Evolutionary conservation across 2,113 vertebrate genomes (phyloP), one percentile per base, ranked within the genome.

Genomic region (Hydropotes inermis): DNA sequence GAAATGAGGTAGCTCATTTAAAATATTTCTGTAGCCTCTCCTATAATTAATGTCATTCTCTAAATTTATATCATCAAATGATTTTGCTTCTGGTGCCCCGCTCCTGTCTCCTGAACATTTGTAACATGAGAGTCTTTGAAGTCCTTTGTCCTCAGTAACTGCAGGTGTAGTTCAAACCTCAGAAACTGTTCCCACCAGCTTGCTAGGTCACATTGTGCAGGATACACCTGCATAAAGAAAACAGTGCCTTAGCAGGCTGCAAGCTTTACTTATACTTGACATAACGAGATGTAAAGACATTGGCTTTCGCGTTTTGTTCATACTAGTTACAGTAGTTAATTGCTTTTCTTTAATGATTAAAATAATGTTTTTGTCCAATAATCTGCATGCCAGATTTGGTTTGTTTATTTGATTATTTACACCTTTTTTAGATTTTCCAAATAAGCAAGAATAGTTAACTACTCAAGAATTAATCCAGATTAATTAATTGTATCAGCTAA

Each of bases 291-390:
- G 64, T 16, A 47, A 85, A 6, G 43, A 11, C n/a, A 14, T 0
- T 0, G 10, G 8, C 30, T 17, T 55, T 61, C 0, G 0, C 39
- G 6, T 21, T 45, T 30, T 23, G 21, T 16, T 61, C 3, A 3
- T 36, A 81, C 33, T 88, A 33, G 1, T 30, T 84, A 6, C 23
- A 45, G 10, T 67, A 90, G 17, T 92, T 61, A 45, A 81, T 81
- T 81, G 64, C 7, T 83, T 91, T 84, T 54, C 17, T 70, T 76
- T 60, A 84, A 55, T 82, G 25, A 85, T 45, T 70, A 43, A 91
- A 82, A 52, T 89, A 43, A 90, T 43, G 55, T 95, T 92, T 95
- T 79, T 87, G 6, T 33, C 39, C 16, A 79, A 64, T 89, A 57
- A 76, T 79, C 43, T 86, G 5, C 43, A 15, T 83, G n/a, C 19